Conservation (phyloP, 2,888 invertebrate genomes). For the Gryllus longicercus region DNA sequence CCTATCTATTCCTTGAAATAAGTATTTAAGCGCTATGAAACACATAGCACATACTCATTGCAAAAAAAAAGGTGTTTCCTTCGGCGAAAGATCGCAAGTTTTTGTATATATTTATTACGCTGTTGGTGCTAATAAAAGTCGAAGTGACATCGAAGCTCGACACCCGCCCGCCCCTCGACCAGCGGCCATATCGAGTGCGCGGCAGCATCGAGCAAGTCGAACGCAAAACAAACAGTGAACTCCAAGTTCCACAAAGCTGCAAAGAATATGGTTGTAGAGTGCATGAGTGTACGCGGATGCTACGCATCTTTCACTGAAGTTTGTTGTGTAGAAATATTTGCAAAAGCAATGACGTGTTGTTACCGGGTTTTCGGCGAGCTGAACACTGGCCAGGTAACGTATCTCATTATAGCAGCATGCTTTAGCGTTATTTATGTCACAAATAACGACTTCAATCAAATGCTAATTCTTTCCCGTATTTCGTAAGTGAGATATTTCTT, state of each 20-base stretch:
- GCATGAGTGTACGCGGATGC: not conserved
- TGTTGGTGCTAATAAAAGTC: not conserved
- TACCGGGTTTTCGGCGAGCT: not conserved
- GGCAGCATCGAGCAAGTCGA: not conserved
- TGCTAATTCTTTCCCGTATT: not conserved
- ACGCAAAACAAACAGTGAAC: not conserved
- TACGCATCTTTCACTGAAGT: not conserved
- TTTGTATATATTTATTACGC: not conserved
- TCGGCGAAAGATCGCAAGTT: not conserved
- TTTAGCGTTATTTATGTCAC: not conserved
- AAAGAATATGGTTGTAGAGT: not conserved
- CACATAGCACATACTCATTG: too few relatives aligned
- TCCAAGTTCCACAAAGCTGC: not conserved
- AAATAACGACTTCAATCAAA: not conserved
- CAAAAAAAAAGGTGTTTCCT: too few relatives aligned
- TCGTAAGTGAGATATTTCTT: not conserved
- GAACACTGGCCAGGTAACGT: not conserved
- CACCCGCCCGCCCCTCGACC: too few relatives aligned
- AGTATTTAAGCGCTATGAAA: too few relatives aligned
- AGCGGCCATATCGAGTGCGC: not conserved
- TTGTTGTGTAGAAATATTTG: not conserved
- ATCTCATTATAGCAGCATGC: not conserved
- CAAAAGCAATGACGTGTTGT: constrained; percentile 3
- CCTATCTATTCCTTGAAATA: too few relatives aligned
- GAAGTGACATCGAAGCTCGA: not conserved